phyloP scores from a whole-genome alignment of 2,797 vertebrate genomes.

The Sebastes melanostomus region DNA sequence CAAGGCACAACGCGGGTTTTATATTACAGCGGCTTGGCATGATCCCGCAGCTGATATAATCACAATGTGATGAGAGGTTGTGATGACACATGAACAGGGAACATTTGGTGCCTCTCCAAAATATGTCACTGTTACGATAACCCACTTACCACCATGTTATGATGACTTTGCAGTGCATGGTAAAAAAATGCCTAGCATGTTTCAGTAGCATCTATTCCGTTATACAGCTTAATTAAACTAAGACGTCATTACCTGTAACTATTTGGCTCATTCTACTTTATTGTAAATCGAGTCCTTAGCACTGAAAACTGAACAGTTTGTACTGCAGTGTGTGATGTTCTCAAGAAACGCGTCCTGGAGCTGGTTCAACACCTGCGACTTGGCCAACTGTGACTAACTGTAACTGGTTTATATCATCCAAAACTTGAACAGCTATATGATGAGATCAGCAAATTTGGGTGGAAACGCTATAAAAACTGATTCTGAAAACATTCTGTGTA shows the following conservation, averaged over 20 bases:
- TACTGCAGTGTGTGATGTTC: constrained; percentile 7
- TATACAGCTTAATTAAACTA: neutral
- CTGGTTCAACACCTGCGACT: constrained; percentile 15
- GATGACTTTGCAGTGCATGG: constrained; percentile 49
- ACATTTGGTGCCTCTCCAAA: constrained; percentile 72
- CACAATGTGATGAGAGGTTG: constrained; percentile 71
- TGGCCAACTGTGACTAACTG: constrained; percentile 11
- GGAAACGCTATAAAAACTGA: constrained; percentile 3
- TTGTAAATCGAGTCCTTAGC: neutral
- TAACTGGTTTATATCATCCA: constrained; percentile 14
- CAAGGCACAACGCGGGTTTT: constrained; percentile 59
- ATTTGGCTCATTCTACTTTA: neutral
- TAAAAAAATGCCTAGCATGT: constrained; percentile 6
- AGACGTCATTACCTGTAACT: neutral
- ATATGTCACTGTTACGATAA: constrained; percentile 68
- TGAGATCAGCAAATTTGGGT: constrained; percentile 14
- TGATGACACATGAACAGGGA: constrained; percentile 70
- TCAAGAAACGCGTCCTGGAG: constrained; percentile 18
- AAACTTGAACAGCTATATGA: neutral
- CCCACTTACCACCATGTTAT: constrained; percentile 54
- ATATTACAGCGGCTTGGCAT: constrained; percentile 61
- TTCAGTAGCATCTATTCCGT: neutral
- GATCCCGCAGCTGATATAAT: constrained; percentile 72
- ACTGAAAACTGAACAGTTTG: neutral
- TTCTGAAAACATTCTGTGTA: neutral